Evolutionary conservation across 2,797 vertebrate species (phyloP).

Genomic region (Picus viridis): DNA sequence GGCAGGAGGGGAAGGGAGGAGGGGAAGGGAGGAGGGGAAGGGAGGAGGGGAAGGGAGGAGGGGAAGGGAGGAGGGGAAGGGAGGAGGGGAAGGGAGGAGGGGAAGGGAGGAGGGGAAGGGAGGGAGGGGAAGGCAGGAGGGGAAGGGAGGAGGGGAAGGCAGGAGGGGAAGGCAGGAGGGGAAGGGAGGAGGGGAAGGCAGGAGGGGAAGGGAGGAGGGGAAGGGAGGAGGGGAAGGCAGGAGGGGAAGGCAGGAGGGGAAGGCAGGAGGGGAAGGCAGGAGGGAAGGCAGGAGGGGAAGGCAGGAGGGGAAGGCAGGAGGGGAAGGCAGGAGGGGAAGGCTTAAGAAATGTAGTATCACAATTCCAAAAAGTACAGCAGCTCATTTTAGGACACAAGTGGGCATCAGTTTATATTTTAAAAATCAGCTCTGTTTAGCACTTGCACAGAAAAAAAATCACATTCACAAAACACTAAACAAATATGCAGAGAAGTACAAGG

Average conservation of each 20-base stretch:
- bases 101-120: too few relatives aligned
- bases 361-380: not conserved
- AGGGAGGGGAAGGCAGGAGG: too few relatives aligned
- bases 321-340: not conserved
- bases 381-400: not conserved
- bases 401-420: not conserved
- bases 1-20: too few relatives aligned
- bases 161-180: not conserved
- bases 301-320: not conserved
- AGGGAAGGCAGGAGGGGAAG: not conserved
- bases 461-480: not conserved
- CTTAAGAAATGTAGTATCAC: not conserved
- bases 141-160: too few relatives aligned
- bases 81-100: too few relatives aligned
- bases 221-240: not conserved
- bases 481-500: not conserved
- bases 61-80: too few relatives aligned
- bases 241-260: not conserved
- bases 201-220: not conserved
- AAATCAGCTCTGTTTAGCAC: not conserved
- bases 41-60: too few relatives aligned
- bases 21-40: too few relatives aligned
- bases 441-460: not conserved
- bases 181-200: not conserved
- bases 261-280: not conserved